phyloP scores from a whole-genome alignment of 2,113 vertebrate species.

The Balaeniceps rex region DNA sequence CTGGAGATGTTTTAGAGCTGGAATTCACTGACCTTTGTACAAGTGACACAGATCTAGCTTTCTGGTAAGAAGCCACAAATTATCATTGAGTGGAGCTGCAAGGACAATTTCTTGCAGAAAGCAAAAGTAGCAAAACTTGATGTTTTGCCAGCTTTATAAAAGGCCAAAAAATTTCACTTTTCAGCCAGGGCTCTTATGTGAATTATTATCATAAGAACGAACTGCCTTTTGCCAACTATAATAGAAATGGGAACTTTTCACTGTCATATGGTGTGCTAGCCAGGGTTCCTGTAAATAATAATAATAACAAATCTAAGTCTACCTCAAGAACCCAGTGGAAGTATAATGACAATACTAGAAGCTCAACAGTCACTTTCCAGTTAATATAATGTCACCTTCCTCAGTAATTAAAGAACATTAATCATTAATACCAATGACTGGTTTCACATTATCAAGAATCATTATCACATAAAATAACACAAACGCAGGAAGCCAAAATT shows the following conservation, averaged over 20 bases:
- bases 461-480: background rate
- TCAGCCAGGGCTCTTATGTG: slow-evolving; percentile 12
- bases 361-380: background rate
- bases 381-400: background rate
- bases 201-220: slow-evolving; percentile 35
- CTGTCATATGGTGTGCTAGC: background rate
- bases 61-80: slow-evolving; percentile 51
- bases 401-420: background rate
- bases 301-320: background rate
- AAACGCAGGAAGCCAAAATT: background rate
- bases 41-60: slow-evolving; percentile 40
- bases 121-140: slow-evolving; percentile 39
- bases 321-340: background rate
- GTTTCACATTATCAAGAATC: background rate
- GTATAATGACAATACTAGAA: background rate
- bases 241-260: slow-evolving; percentile 10
- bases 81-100: background rate
- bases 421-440: background rate
- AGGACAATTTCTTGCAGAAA: slow-evolving; percentile 36
- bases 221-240: slow-evolving; percentile 2
- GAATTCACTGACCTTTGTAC: slow-evolving; percentile 38
- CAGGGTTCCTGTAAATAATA: background rate
- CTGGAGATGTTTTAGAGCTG: slow-evolving; percentile 20
- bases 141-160: slow-evolving; percentile 34
- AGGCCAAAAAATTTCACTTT: background rate